Evolutionary conservation across 2,797 vertebrate genomes (phyloP).

Genomic region (Taenioides sp.): DNA sequence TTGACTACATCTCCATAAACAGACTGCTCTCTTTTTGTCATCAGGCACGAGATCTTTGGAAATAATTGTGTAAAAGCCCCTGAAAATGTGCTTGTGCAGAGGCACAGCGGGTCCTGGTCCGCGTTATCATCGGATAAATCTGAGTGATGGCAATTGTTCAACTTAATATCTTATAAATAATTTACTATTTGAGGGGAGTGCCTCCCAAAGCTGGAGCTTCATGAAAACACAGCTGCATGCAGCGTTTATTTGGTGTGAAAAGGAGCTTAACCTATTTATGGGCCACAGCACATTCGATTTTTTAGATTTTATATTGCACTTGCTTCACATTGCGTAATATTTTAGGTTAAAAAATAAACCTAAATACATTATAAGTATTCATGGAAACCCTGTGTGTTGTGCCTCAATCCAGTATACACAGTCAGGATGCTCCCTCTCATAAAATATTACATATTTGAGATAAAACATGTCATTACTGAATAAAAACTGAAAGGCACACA

Average conservation of each 20-base stretch:
- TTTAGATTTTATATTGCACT: slow-evolving; percentile 1
- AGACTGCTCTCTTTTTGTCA: slow-evolving; percentile 81
- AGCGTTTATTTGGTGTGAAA: slow-evolving; percentile 15
- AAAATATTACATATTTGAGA: neutral
- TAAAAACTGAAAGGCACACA: slow-evolving; percentile 5
- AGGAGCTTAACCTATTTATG: slow-evolving; percentile 1
- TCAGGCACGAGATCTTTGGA: slow-evolving; percentile 77
- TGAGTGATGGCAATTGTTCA: slow-evolving; percentile 78
- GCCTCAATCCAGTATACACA: neutral
- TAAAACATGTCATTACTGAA: neutral
- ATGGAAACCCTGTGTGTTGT: neutral
- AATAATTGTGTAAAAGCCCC: slow-evolving; percentile 74
- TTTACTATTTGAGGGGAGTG: slow-evolving; percentile 67
- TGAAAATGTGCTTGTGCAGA: slow-evolving; percentile 71
- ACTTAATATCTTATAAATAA: slow-evolving; percentile 80
- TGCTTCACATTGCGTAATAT: neutral
- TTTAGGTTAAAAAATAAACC: neutral
- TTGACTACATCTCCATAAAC: slow-evolving; percentile 86
- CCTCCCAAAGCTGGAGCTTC: slow-evolving; percentile 51
- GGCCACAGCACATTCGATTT: neutral
- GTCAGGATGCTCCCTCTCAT: neutral
- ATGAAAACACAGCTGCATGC: slow-evolving; percentile 64
- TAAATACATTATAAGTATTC: neutral
- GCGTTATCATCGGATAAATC: slow-evolving; percentile 65
- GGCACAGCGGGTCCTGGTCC: slow-evolving; percentile 72